A percentile compares a stretch with the other conserved stretches of the same genome.
phyloP scores from a whole-genome alignment of 1,140 invertebrate species.

The Yoshiicerus persimilis region DNA sequence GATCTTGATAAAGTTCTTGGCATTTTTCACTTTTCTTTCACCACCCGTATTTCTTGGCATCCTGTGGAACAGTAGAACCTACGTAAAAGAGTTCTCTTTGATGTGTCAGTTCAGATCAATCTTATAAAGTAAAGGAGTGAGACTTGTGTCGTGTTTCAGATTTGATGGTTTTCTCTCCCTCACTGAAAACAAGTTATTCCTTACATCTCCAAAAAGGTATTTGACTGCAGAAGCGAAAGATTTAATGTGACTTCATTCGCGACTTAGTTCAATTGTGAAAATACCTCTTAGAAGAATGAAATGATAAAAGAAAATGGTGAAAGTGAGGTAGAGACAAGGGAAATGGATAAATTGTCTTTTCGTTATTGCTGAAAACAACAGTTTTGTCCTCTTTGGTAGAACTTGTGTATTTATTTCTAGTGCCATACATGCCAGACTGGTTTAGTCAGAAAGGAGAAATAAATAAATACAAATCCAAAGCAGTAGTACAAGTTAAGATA shows the following conservation, averaged over 20 bases:
- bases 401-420: neutral
- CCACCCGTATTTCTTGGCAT: neutral
- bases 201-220: neutral
- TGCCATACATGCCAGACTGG: neutral
- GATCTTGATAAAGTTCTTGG: neutral
- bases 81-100: neutral
- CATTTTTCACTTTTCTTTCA: neutral
- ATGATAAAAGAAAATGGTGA: neutral
- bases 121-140: neutral
- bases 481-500: neutral
- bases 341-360: neutral
- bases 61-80: neutral
- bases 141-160: neutral
- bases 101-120: neutral
- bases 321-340: neutral
- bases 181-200: neutral
- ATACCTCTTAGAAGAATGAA: neutral
- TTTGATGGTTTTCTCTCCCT: neutral
- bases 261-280: neutral
- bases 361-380: neutral
- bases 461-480: neutral
- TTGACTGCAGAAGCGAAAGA: neutral
- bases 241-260: neutral
- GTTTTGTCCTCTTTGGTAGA: neutral
- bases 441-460: neutral